Base-by-base conservation (phyloP, 2,797 vertebrate genomes). In the Liparis tanakae region DNA sequence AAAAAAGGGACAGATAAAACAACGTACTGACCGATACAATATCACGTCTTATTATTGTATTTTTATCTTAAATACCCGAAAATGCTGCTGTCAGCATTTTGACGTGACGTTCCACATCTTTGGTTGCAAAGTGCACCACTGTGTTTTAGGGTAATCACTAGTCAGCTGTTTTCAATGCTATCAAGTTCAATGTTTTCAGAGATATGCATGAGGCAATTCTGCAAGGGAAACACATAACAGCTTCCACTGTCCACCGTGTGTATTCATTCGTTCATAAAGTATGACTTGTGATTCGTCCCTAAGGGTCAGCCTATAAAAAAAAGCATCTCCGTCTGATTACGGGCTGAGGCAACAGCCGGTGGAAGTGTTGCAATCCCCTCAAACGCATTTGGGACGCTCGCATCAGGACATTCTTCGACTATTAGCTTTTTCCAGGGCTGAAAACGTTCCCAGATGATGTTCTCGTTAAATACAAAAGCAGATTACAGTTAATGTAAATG, bases 341-440 rank as follows among this genome's bases (percentile, higher is more conserved):
- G 87, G 76, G 78, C 82, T 92, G 91, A 93, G 86, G 91, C 91
- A 92, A 92, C 71, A 74, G 83, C 70, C 61, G 20, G 84, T 58
- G 81, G 85, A 83, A 79, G 70, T 74, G 82, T 51, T 83, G 87
- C 85, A 90, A 88, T 70, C 68, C 72, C 68, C 80, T 86, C 85
- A 69, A 88, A 90, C 72, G 82, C 76, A 88, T 82, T 85, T 76
- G 72, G 70, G 76, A 86, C 72, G 70, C 78, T 80, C 70, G 76
- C 76, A 79, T 80, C 66, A 85, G 78, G 65, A 80, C 50, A 36
- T 80, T 84, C 65, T 81, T 68, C 50, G 67, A 30, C 67, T 74
- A 65, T 72, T 80, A 70, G 83, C 68, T 84, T 79, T 4, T 66
- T 61, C 59, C 67, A 68, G 34, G 37, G 67, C 70, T 62, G 36